Conservation (phyloP, 2,113 vertebrate species). For the Seriola quinqueradiata region DNA sequence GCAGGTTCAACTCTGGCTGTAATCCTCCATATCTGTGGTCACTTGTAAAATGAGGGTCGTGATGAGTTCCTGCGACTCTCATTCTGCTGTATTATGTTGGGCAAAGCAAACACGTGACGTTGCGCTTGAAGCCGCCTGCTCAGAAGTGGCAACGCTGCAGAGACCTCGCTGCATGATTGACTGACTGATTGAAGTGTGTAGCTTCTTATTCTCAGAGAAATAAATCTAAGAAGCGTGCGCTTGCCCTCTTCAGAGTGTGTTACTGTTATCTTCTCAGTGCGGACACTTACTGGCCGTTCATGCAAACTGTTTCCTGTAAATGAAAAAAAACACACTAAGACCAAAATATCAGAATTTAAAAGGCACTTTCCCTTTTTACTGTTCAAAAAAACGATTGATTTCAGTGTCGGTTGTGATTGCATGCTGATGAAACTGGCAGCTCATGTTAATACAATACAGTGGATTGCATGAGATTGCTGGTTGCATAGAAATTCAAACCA, state of each 20-base stretch:
- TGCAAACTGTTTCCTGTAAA: not conserved
- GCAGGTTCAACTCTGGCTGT: constrained; percentile 16
- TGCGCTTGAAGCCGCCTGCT: constrained; percentile 1
- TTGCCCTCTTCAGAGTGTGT: not conserved
- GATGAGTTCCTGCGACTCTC: constrained; percentile 13
- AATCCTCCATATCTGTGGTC: constrained; percentile 13
- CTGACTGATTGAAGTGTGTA: not conserved
- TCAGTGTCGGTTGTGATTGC: not conserved
- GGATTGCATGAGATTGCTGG: constrained; percentile 28
- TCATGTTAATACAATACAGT: not conserved
- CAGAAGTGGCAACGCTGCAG: constrained; percentile 3
- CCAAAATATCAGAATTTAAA: not conserved
- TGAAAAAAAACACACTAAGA: not conserved
- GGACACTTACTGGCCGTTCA: not conserved
- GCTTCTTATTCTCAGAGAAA: constrained; percentile 15
- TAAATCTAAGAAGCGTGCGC: not conserved
- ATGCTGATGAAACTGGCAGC: not conserved
- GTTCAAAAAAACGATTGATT: not conserved
- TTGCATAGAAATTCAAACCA: constrained; percentile 1
- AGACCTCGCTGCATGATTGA: constrained; percentile 2
- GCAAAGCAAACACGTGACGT: constrained; percentile 8
- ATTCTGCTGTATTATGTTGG: constrained; percentile 1
- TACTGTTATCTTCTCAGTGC: not conserved
- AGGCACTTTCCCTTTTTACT: not conserved
- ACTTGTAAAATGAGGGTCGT: constrained; percentile 18